Percentiles rank a stretch among this genome's conserved stretches.
These are phyloP conservation scores for Orchesellides sinensis DNA, from an alignment of 2,888 invertebrate species.

Conservation along the genomic window DNA sequence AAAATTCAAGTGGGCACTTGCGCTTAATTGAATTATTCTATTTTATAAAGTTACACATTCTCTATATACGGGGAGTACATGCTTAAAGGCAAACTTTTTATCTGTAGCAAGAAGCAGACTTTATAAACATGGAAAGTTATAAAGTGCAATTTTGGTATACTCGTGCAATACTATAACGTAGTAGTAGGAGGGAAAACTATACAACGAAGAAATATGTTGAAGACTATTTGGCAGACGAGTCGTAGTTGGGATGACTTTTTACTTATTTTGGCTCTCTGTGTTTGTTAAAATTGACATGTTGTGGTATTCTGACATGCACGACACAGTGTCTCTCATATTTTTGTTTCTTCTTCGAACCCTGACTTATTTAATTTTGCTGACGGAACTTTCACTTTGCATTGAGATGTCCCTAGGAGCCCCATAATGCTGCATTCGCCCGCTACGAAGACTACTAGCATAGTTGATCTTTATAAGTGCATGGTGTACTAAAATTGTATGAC, in stretches of 20 bases:
- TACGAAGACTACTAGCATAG: conserved; percentile 7
- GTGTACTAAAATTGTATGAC: conserved; percentile 33
- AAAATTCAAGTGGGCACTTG: conserved; percentile 59
- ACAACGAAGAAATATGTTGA: background rate
- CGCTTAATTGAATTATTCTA: conserved; percentile 61
- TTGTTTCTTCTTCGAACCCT: conserved; percentile 32
- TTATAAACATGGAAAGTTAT: background rate
- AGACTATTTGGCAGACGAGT: too few species aligned
- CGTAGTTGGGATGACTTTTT: too few species aligned
- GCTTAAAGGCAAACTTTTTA: conserved; percentile 9
- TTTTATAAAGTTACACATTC: background rate
- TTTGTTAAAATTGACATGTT: too few species aligned
- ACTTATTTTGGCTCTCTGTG: too few species aligned
- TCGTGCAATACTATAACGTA: too few species aligned
- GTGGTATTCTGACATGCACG: too few species aligned
- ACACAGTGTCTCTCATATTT: conserved; percentile 14
- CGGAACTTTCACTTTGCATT: conserved; percentile 28
- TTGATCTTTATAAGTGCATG: background rate
- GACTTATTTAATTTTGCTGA: conserved; percentile 59
- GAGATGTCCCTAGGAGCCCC: too few species aligned
- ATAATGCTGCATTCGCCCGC: too few species aligned
- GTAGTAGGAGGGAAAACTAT: too few species aligned
- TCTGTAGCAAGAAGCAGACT: conserved; percentile 27
- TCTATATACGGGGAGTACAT: background rate
- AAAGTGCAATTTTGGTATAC: too few species aligned